These are phyloP conservation scores for Sclerurus mexicanus DNA, from an alignment of 2,113 vertebrate species.

Conservation along the genomic window DNA sequence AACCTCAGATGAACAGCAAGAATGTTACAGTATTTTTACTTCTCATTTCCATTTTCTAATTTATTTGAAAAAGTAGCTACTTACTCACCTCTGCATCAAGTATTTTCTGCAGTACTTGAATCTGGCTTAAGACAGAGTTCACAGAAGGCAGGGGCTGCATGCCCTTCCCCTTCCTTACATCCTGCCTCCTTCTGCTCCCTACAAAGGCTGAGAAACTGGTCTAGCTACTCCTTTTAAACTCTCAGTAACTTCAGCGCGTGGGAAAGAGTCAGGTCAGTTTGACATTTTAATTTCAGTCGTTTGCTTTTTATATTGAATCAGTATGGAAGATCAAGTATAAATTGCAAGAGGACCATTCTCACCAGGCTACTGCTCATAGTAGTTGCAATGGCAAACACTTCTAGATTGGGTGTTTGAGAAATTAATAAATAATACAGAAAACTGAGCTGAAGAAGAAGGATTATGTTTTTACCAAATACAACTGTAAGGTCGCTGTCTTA, in stretches of 20 bases:
- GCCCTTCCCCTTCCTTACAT: background rate
- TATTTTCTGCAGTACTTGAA: background rate
- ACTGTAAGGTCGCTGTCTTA: background rate
- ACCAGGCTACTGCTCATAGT: background rate
- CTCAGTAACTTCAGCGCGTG: background rate
- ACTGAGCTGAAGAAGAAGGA: background rate
- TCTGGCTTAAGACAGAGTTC: background rate
- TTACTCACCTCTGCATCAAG: background rate
- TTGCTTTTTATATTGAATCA: background rate
- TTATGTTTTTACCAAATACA: background rate
- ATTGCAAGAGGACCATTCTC: background rate
- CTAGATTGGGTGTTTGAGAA: background rate
- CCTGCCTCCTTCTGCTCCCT: background rate
- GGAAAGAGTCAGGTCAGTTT: background rate
- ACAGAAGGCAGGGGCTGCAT: rapidly evolving
- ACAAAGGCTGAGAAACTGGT: background rate
- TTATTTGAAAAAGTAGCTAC: background rate
- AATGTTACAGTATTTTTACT: background rate
- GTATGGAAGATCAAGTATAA: background rate
- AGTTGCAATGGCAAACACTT: background rate
- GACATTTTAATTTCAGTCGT: background rate
- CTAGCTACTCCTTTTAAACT: background rate
- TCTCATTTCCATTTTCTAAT: background rate
- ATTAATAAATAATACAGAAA: background rate
- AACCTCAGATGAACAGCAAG: background rate